Evolutionary conservation across 1,140 invertebrate genomes (phyloP), one percentile per base, ranked within the genome.

Genomic region (Brachystomella parvula): DNA sequence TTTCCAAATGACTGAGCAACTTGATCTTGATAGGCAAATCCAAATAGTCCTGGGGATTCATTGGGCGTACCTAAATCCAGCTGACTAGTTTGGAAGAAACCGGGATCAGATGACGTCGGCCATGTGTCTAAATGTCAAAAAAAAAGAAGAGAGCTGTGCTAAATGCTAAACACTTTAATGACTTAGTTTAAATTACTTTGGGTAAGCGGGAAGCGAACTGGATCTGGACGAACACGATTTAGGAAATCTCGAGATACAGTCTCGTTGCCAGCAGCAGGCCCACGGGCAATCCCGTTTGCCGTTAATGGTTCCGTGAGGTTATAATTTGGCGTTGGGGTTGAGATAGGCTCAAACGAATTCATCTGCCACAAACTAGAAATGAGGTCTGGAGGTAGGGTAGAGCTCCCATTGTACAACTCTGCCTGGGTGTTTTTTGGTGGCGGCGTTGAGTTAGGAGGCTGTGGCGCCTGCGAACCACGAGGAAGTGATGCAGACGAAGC

Each of bases 361-460:
- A 53, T 53, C 6, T 53, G 49, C 49, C 49, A 53, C 3, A 53
- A 24, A 53, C 49, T 53, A 17, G 49, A 53, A 24, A 53, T 9
- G 24, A 53, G 9, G 24, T 53, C 49, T 6, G 49, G 12, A 53
- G 49, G 24, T 17, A 53, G 9, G 49, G 9, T 26, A 12, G 49
- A 53, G 6, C 6, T 53, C 12, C 12, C 12, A 24, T 44, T 44
- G 39, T 53, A 53, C 49, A 53, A 19, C 24, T 53, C 49, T 53
- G 49, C 24, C 24, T 26, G 49, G 9, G n/a, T n/a, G n/a, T n/a
- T n/a, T n/a, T n/a, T n/a, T 6, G 9, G 6, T 24, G 21, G 9
- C 9, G 49, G 49, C 12, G 49, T 9, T 24, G 49, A 17, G 24
- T 15, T 53, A 24, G 49, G 49, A 53, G 49, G 9, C 21, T 15